Conservation (phyloP, 1,140 invertebrate species). For the Drosophila bocki region DNA sequence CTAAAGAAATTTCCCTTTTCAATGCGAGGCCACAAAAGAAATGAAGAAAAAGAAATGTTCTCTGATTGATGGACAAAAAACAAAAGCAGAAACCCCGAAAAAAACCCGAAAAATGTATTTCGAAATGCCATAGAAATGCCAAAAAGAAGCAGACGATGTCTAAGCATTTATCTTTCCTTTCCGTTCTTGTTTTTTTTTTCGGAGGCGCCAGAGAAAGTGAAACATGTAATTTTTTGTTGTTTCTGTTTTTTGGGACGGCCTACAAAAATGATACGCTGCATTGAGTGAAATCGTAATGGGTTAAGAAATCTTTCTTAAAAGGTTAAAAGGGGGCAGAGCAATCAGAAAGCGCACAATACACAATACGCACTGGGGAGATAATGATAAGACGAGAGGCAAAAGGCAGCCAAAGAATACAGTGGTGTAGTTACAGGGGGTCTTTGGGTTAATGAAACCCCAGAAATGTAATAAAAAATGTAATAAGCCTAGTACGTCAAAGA, state of each 20-base stretch:
- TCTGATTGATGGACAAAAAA: constrained; percentile 41
- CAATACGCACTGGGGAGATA: constrained; percentile 48
- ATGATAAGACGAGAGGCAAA: constrained; percentile 64
- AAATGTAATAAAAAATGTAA: no score
- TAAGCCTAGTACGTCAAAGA: no score
- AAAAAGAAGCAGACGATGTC: constrained; percentile 28
- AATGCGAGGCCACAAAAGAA: constrained; percentile 49
- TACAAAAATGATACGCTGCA: constrained; percentile 74
- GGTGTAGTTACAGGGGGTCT: not conserved
- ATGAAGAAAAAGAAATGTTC: constrained; percentile 47
- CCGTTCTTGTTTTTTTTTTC: constrained; percentile 26
- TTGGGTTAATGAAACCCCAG: not conserved
- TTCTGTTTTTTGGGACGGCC: constrained; percentile 46
- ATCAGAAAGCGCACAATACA: constrained; percentile 60
- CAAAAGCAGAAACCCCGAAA: constrained; percentile 26
- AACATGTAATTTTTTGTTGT: constrained; percentile 75
- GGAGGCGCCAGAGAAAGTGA: constrained; percentile 79
- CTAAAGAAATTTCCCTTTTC: constrained; percentile 58
- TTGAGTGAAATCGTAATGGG: constrained; percentile 82
- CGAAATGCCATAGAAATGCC: constrained; percentile 30
- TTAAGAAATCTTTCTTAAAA: constrained; percentile 73
- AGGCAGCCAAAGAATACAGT: constrained; percentile 36
- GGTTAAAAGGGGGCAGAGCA: constrained; percentile 29
- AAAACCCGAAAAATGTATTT: constrained; percentile 32
- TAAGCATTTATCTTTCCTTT: constrained; percentile 55